Conservation (phyloP, 2,888 invertebrate species). For the Tachystola acroxantha region DNA sequence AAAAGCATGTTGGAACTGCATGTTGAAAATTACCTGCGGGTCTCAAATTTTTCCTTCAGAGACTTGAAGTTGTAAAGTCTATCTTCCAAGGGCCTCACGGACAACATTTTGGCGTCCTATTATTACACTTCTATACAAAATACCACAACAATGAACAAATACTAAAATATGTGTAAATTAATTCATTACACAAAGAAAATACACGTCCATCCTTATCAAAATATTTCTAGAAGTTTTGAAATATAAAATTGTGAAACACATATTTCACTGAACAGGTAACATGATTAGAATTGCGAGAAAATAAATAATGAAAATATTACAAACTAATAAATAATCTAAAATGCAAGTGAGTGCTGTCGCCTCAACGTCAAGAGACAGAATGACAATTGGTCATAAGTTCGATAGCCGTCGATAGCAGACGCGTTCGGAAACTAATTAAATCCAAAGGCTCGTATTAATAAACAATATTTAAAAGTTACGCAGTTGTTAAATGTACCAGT, state of each 20-base stretch:
- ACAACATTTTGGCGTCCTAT: slow-evolving; percentile 44
- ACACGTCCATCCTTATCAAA: slow-evolving; percentile 2
- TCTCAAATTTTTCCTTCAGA: slow-evolving; percentile 62
- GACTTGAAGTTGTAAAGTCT: slow-evolving; percentile 60
- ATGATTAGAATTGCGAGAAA: neutral
- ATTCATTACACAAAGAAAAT: slow-evolving; percentile 5
- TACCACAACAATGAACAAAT: too few relatives aligned
- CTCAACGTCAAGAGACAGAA: too few relatives aligned
- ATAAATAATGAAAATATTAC: neutral
- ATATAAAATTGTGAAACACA: too few relatives aligned
- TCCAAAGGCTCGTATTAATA: too few relatives aligned
- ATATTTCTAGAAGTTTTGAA: neutral
- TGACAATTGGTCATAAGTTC: too few relatives aligned
- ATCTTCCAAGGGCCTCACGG: slow-evolving; percentile 47
- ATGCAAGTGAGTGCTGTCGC: too few relatives aligned
- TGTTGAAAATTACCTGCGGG: slow-evolving; percentile 45
- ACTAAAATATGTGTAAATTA: neutral
- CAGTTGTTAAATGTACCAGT: too few relatives aligned
- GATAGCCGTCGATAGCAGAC: too few relatives aligned
- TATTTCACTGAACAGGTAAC: neutral
- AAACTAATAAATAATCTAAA: too few relatives aligned
- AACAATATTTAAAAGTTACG: too few relatives aligned
- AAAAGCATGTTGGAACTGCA: too few relatives aligned
- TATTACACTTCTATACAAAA: slow-evolving; percentile 16
- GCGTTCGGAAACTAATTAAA: too few relatives aligned